Evolutionary conservation across 1,140 invertebrate species (phyloP).

Genomic region (Lerema accius): DNA sequence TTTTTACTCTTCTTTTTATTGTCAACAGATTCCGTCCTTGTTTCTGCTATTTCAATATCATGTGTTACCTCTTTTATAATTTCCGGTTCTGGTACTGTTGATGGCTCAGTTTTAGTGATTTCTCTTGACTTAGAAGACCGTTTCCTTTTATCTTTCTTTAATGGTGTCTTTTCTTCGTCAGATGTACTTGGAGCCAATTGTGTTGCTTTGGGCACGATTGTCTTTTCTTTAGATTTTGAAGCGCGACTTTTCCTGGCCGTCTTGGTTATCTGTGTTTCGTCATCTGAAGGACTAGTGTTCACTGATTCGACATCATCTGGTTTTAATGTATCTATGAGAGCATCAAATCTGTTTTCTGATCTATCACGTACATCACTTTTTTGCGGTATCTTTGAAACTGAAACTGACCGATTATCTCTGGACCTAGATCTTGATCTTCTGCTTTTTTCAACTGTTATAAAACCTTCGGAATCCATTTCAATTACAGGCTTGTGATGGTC

Average conservation of each 20-base stretch:
- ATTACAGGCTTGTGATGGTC: constrained; percentile 52
- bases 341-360: constrained; percentile 72
- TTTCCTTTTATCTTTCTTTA: constrained; percentile 68
- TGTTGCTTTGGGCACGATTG: constrained; percentile 42
- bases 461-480: constrained; percentile 72
- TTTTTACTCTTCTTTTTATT: constrained; percentile 66
- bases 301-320: constrained; percentile 45
- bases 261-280: constrained; percentile 45
- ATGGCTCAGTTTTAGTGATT: constrained; percentile 25
- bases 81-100: constrained; percentile 35
- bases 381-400: constrained; percentile 42
- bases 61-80: constrained; percentile 35
- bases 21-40: constrained; percentile 38
- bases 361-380: constrained; percentile 51
- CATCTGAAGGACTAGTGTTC: constrained; percentile 43
- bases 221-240: constrained; percentile 65
- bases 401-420: constrained; percentile 59
- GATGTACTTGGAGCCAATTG: constrained; percentile 43
- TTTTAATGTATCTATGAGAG: constrained; percentile 52
- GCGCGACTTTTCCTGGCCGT: constrained; percentile 56
- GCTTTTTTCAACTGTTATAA: constrained; percentile 73
- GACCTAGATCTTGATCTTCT: constrained; percentile 76
- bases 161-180: constrained; percentile 54
- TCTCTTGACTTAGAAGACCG: constrained; percentile 60
- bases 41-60: constrained; percentile 22